These are phyloP conservation scores for Aramus guarauna DNA, from an alignment of 2,113 vertebrate species.

Conservation along the genomic window DNA sequence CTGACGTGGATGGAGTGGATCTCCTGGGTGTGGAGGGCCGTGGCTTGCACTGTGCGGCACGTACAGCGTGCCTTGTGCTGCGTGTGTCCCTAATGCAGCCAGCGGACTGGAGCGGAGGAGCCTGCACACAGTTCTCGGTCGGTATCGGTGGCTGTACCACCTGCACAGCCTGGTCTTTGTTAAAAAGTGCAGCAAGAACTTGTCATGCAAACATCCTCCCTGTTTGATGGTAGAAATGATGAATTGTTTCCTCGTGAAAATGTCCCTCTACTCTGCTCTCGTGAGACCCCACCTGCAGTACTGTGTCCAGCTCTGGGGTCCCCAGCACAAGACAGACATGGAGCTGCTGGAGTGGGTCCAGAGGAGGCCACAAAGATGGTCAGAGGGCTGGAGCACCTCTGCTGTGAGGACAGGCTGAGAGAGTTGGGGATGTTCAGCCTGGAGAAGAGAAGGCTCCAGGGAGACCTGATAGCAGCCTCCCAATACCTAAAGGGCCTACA, in stretches of 20 bases:
- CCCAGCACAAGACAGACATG: too few species aligned
- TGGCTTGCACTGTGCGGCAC: neutral
- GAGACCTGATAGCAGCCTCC: too few species aligned
- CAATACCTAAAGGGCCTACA: too few species aligned
- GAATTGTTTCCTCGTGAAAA: neutral
- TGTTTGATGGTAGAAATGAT: neutral
- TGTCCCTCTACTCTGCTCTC: too few species aligned
- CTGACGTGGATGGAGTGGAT: neutral
- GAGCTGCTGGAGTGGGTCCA: too few species aligned
- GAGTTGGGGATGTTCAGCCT: too few species aligned
- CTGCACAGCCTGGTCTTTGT: neutral
- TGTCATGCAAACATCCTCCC: neutral
- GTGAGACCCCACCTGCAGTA: too few species aligned
- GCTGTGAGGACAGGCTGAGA: too few species aligned
- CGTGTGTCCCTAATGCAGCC: fast-evolving
- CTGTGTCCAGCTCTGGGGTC: too few species aligned
- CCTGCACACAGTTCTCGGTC: neutral
- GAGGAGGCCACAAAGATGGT: too few species aligned
- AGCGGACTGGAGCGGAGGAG: neutral
- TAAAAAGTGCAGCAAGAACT: neutral
- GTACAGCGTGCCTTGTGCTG: fast-evolving
- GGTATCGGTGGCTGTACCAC: neutral
- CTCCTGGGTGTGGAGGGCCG: neutral
- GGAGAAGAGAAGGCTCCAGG: too few species aligned
- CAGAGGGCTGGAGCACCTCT: too few species aligned